phyloP scores from a whole-genome alignment of 2,888 invertebrate genomes.

The Drosophila putrida region DNA sequence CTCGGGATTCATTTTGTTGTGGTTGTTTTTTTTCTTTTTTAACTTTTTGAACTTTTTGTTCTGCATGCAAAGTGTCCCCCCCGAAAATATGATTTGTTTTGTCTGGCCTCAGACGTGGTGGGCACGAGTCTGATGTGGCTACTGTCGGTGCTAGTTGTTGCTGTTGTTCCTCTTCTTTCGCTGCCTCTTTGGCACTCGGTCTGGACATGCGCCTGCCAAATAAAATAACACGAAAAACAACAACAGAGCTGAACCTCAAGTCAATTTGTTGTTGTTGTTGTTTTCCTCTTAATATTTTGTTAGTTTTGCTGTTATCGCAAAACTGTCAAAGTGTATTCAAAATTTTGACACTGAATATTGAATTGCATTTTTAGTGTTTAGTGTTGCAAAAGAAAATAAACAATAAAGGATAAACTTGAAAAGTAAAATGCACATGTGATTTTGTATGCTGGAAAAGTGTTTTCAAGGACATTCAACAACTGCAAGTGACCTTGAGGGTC shows the following conservation, averaged over 20 bases:
- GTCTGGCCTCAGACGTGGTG: slow-evolving; percentile 64
- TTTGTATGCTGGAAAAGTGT: background rate
- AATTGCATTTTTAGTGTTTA: slow-evolving; percentile 34
- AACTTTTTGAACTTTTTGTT: slow-evolving; percentile 30
- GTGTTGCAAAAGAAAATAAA: slow-evolving; percentile 17
- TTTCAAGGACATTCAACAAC: background rate
- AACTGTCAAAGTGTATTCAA: slow-evolving; percentile 27
- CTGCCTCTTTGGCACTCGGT: slow-evolving; percentile 3
- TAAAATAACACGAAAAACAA: background rate
- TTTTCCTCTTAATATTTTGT: slow-evolving; percentile 1
- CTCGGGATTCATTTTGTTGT: slow-evolving; percentile 45
- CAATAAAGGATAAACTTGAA: background rate
- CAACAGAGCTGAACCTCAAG: background rate
- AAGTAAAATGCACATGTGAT: background rate
- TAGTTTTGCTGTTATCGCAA: slow-evolving; percentile 19
- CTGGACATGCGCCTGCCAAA: slow-evolving; percentile 40
- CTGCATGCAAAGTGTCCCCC: slow-evolving; percentile 35
- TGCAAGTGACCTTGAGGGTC: slow-evolving; percentile 16
- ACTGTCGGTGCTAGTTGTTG: background rate
- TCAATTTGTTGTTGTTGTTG: slow-evolving; percentile 9
- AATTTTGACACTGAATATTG: slow-evolving; percentile 42
- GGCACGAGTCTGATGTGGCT: slow-evolving; percentile 23
- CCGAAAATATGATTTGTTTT: slow-evolving; percentile 74
- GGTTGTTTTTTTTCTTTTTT: slow-evolving; percentile 35
- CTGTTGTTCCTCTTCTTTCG: slow-evolving; percentile 5